These are phyloP conservation scores for Torymus aiolomorphi DNA, from an alignment of 2,888 invertebrate species.

Conservation along the genomic window DNA sequence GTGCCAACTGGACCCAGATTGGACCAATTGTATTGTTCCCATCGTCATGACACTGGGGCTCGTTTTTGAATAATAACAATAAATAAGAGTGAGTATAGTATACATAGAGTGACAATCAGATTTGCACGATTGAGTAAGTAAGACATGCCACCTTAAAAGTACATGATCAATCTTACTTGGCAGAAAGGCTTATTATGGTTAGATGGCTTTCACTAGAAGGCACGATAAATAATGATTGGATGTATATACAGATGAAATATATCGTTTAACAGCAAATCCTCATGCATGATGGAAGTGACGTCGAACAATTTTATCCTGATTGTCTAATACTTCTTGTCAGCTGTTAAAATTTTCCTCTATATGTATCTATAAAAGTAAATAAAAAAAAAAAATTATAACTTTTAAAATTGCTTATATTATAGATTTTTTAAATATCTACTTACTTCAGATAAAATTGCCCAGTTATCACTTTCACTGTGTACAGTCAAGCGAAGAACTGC, in stretches of 20 bases:
- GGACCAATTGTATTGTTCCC: conserved; percentile 48
- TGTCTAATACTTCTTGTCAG: conserved; percentile 67
- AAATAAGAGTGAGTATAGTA: conserved; percentile 41
- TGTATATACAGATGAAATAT: conserved; percentile 52
- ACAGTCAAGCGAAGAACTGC: conserved; percentile 86
- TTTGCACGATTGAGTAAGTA: conserved; percentile 18
- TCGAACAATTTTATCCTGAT: conserved; percentile 46
- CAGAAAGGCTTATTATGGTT: conserved; percentile 46
- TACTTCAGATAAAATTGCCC: conserved; percentile 95
- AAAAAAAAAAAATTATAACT: conserved; percentile 32
- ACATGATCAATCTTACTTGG: conserved; percentile 5
- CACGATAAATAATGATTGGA: conserved; percentile 54
- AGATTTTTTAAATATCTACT: conserved; percentile 64
- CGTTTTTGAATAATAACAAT: conserved; percentile 39
- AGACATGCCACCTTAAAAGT: conserved; percentile 5
- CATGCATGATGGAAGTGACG: conserved; percentile 54
- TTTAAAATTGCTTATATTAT: conserved; percentile 12
- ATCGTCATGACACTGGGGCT: conserved; percentile 38
- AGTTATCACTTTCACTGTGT: conserved; percentile 87
- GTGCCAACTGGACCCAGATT: conserved; percentile 41
- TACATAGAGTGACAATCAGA: conserved; percentile 38
- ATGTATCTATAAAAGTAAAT: conserved; percentile 68
- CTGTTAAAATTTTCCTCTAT: conserved; percentile 73
- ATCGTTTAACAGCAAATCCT: conserved; percentile 48
- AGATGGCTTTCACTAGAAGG: conserved; percentile 50